Base-by-base conservation (phyloP, 2,113 vertebrate genomes). In the Neoarius graeffei region DNA sequence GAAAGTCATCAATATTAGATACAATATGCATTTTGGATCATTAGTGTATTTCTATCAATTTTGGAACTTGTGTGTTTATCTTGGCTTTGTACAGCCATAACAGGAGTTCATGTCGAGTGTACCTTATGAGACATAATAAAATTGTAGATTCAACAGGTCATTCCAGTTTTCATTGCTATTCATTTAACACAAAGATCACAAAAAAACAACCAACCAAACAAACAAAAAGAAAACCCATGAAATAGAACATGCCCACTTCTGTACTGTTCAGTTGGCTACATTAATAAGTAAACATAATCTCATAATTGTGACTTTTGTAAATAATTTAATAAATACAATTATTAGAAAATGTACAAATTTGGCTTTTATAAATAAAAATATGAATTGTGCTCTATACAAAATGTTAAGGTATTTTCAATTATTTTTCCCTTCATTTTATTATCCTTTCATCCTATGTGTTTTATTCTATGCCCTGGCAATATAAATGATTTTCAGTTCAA, bases 301-400 rank as follows among this genome's bases (percentile, higher is more conserved):
- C 80, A 8, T 11, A 27, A 80, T 83, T 82, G 11, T 23, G 77
- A 71, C 20, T 48, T 52, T 42, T 71, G 30, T 86, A 79, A 88
- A 90, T 86, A 88, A 86, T 23, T 71, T 59, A 88, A 86, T 88
- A 90, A 90, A 88, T 90, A 86, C 60, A 81, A 56, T 73, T 71
- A 35, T 52, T 66, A 54, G n/a, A 35, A 69, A 71, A 83, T 20
- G 56, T 83, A 30, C 71, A 50, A 83, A 74, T 10, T 25, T 77
- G 42, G 7, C 79, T 27, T 83, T 67, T 79, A 73, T 66, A 83
- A 62, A 89, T 57, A 19, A 88, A 66, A 79, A 86, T 4, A 66
- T 2, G 23, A 79, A 86, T 35, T 50, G 48, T 66, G 60, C 74
- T 80, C 0, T 69, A 81, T 20, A 42, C 13, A 56, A 86, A 86